Percentiles rank a stretch among this genome's conserved stretches.
Evolutionary conservation across 2,797 vertebrate genomes (phyloP).

Genomic region (Aotus griseimembra): DNA sequence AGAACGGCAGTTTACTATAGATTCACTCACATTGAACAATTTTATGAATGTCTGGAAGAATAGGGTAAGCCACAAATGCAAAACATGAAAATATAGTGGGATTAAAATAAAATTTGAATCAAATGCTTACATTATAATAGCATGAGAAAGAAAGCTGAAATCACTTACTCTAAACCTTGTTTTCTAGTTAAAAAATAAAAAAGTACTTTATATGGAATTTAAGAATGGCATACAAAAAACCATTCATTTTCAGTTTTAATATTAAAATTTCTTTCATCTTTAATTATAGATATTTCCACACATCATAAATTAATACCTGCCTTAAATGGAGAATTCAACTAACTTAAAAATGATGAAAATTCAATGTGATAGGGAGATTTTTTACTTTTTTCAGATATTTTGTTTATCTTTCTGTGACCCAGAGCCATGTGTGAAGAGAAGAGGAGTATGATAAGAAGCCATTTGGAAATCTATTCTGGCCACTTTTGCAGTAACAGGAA

Average conservation of each 20-base stretch:
- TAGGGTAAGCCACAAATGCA: not conserved
- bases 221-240: not conserved
- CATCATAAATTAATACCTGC: not conserved
- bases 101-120: conserved; percentile 39
- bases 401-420: not conserved
- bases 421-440: not conserved
- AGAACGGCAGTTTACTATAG: conserved; percentile 55
- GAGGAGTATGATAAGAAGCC: not conserved
- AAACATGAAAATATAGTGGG: conserved; percentile 37
- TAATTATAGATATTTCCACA: not conserved
- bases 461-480: conserved; percentile 27
- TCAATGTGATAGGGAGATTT: not conserved
- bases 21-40: conserved; percentile 20
- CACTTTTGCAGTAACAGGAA: not conserved
- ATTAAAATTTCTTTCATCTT: not conserved
- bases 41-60: conserved; percentile 22
- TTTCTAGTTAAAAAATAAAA: not conserved
- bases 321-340: conserved; percentile 1
- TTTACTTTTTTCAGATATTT: not conserved
- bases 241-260: not conserved
- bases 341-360: not conserved
- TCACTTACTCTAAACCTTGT: not conserved
- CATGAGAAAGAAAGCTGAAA: not conserved
- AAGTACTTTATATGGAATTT: not conserved
- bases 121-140: not conserved